A percentile compares a stretch with the other conserved stretches of the same genome.
Evolutionary conservation across 2,113 vertebrate species (phyloP).

Genomic region (Podarcis cretensis): DNA sequence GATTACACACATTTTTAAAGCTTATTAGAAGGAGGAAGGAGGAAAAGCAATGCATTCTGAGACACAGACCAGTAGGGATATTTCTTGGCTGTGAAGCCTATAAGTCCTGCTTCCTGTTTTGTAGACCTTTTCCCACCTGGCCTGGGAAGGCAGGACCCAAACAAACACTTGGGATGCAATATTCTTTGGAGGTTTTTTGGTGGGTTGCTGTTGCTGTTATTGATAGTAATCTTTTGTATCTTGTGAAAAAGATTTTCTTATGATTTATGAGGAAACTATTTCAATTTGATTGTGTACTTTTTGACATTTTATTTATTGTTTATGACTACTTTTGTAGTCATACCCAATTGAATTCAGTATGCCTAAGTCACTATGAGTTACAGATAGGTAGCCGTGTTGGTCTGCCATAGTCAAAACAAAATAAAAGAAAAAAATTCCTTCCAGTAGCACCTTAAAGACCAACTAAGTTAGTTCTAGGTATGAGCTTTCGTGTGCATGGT

Average conservation of each 20-base stretch:
- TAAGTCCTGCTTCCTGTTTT: too few species aligned
- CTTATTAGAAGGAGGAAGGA: neutral
- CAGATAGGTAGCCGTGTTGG: too few species aligned
- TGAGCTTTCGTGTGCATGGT: too few species aligned
- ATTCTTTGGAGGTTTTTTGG: neutral
- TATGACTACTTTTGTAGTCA: too few species aligned
- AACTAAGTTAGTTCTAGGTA: too few species aligned
- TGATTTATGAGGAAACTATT: too few species aligned
- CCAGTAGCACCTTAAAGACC: too few species aligned
- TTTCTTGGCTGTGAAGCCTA: neutral
- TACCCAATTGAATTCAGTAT: neutral
- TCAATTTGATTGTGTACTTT: neutral
- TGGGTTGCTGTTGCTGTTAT: neutral
- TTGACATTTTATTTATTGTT: neutral
- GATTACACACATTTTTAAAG: constrained; percentile 16
- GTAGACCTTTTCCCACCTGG: too few species aligned
- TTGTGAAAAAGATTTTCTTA: neutral
- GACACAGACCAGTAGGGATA: neutral
- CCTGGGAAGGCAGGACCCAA: too few species aligned
- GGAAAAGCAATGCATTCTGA: neutral
- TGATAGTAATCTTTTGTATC: neutral
- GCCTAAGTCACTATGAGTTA: neutral
- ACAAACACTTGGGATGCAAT: neutral
- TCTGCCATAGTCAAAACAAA: too few species aligned
- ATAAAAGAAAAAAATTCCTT: too few species aligned